Base-by-base conservation (phyloP, 2,888 invertebrate species). In the Melanchra persicariae region DNA sequence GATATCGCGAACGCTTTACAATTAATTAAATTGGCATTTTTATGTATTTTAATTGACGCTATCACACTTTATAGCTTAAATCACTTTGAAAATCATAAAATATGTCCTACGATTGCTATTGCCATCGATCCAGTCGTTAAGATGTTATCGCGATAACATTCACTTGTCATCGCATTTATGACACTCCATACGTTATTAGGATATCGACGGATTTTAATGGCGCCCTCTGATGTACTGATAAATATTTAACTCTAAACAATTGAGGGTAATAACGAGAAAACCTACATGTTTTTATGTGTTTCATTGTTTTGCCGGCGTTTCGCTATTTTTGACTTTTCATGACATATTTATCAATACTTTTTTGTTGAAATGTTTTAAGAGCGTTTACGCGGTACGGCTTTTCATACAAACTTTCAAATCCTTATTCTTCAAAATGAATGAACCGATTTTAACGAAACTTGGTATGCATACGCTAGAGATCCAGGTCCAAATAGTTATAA, bases 181-280 rank as follows among this genome's bases (percentile, higher is more conserved):
- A 74, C 64, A 73, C 77, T 77, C 60, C 51, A 34, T 58, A 43
- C 70, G 66, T 83, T 77, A 83, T 83, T 83, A 79, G 45, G 26
- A 64, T 70, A 79, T 73, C 68, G 68, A 74, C 45, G 62, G 34
- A 30, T 61, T 60, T 49, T 74, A 68, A 70, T 71, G 37, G n/a
- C 4, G 10, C 8, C 17, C 17, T 63, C 43, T 49, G 59, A 52
- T 57, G n/a, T 52, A 5, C 19, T n/a, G 54, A 54, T 58, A 52
- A 70, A 52, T 47, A 34, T 54, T 24, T 52, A 17, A 26, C 45
- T 51, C 61, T 34, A 43, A 54, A n/a, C 15, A 45, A 49, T 60
- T 47, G 24, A n/a, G 0, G 51, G n/a, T 34, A 54, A 49, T 64
- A 47, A n/a, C 34, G 3, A 49, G 1, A 24, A 26, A 24, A 24